Percentiles rank a stretch among this genome's conserved stretches.
These are phyloP conservation scores for Cheilosia grossa DNA, from an alignment of 2,888 invertebrate species.

Conservation along the genomic window DNA sequence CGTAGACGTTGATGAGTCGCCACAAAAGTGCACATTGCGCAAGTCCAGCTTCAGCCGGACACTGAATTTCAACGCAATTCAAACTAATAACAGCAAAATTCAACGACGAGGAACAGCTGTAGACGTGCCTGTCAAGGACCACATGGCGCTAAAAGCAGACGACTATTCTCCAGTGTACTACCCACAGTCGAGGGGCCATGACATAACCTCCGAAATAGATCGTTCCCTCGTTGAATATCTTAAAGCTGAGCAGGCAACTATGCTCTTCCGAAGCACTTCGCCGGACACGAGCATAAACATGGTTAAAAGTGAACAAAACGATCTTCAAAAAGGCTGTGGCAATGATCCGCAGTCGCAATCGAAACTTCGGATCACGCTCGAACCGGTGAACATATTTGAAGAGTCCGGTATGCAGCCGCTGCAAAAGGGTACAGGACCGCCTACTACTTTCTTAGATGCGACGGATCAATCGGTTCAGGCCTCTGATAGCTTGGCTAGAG, in stretches of 20 bases:
- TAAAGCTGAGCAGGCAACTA: constrained; percentile 53
- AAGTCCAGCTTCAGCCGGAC: constrained; percentile 61
- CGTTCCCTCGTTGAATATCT: constrained; percentile 59
- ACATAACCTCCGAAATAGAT: constrained; percentile 42
- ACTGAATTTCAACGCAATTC: constrained; percentile 48
- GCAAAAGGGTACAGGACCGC: background rate
- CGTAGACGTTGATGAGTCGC: constrained; percentile 33
- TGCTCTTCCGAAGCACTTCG: background rate
- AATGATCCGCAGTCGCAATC: background rate
- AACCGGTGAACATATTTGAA: constrained; percentile 36
- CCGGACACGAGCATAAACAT: background rate
- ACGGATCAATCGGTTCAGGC: background rate
- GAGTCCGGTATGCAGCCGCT: constrained; percentile 64
- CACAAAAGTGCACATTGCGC: constrained; percentile 13
- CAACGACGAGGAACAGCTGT: background rate
- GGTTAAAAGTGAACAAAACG: background rate
- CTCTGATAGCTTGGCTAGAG: background rate
- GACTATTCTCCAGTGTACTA: constrained; percentile 44
- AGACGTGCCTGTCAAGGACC: background rate
- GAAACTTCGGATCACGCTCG: background rate
- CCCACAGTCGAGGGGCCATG: background rate
- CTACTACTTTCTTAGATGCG: background rate
- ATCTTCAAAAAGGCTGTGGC: background rate
- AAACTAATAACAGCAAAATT: background rate
- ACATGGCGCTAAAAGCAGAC: background rate